These are phyloP conservation scores for Cacatua alba DNA, from an alignment of 2,113 vertebrate genomes.

Conservation along the genomic window DNA sequence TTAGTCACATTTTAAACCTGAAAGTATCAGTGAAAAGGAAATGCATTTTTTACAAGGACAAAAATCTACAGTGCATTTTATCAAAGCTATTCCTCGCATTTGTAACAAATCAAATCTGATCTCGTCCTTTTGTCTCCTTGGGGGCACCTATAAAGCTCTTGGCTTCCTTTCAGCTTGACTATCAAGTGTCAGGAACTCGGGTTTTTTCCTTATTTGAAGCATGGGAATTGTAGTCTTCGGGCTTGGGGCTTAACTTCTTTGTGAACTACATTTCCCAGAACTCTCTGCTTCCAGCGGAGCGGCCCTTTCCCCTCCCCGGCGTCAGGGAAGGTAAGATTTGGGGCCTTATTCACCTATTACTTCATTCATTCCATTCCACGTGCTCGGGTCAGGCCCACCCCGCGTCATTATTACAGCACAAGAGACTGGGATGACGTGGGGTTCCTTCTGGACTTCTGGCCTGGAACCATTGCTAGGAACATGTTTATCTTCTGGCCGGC, in stretches of 20 bases:
- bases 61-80: background rate
- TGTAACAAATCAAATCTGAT: background rate
- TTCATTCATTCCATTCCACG: accelerated
- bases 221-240: conserved; percentile 67
- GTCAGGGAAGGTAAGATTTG: background rate
- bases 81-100: background rate
- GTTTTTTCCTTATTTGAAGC: background rate
- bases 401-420: background rate
- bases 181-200: accelerated
- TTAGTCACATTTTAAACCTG: background rate
- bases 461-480: background rate
- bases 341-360: accelerated
- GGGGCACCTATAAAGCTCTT: background rate
- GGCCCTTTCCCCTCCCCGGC: background rate
- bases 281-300: background rate
- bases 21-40: background rate
- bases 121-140: background rate
- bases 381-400: accelerated
- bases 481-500: background rate
- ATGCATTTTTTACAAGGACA: background rate
- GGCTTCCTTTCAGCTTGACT: accelerated
- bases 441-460: background rate
- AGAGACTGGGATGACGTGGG: accelerated
- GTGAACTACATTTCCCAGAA: conserved; percentile 32
- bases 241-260: accelerated